A percentile compares a stretch with the other conserved stretches of the same genome.
These are phyloP conservation scores for Limnephilus rhombicus DNA, from an alignment of 2,888 invertebrate genomes.

Conservation along the genomic window DNA sequence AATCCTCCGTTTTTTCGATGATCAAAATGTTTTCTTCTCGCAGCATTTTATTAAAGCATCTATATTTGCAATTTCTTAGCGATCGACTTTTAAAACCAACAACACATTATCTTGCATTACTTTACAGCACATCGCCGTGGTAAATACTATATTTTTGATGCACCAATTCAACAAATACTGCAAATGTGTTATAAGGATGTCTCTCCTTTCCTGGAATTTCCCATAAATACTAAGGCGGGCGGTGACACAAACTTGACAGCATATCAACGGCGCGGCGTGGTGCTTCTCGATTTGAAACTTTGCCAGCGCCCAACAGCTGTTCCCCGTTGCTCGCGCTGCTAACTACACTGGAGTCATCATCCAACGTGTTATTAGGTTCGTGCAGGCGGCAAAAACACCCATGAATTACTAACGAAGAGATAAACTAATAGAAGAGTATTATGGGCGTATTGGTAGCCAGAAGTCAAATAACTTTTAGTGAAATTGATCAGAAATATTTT, in stretches of 20 bases:
- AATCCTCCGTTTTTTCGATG: too few species aligned
- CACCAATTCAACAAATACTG: not conserved
- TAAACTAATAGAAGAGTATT: not conserved
- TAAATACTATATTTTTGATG: too few species aligned
- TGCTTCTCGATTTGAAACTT: slow-evolving; percentile 36
- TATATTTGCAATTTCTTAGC: too few species aligned
- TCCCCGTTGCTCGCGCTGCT: not conserved
- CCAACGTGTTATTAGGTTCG: not conserved
- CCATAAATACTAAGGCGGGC: slow-evolving; percentile 42
- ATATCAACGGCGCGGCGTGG: slow-evolving; percentile 20
- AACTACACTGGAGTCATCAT: not conserved
- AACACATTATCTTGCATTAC: too few species aligned
- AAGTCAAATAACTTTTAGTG: not conserved
- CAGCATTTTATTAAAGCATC: too few species aligned
- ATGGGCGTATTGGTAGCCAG: not conserved
- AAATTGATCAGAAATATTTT: too few species aligned
- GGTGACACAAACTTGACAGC: slow-evolving; percentile 35
- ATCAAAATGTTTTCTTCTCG: too few species aligned
- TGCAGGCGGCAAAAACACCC: not conserved
- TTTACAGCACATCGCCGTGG: too few species aligned
- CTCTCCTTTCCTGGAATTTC: not conserved
- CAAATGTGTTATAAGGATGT: not conserved
- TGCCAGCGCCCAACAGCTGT: slow-evolving; percentile 42
- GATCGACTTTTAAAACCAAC: too few species aligned
- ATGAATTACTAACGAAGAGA: not conserved